Base-by-base conservation (phyloP, 2,113 vertebrate species). In the Nothoprocta pentlandii region DNA sequence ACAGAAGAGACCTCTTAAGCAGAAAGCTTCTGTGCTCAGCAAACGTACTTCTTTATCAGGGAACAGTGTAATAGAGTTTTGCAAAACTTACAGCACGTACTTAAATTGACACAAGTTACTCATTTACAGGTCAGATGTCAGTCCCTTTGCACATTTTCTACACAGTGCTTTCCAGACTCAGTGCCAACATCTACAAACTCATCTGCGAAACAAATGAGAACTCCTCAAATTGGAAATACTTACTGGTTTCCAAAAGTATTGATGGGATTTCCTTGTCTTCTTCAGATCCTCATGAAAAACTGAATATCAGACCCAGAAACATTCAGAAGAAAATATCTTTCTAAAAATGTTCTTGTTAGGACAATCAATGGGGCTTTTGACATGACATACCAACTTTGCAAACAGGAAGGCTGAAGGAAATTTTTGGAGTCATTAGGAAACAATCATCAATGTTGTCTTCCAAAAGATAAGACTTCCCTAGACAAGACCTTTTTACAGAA, bases 1-100 rank as follows among this genome's bases (percentile, higher is more conserved):
- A 85, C 41, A 97, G 80, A 92, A 89, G 78, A 95, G 41, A 77
- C 44, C 63, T 92, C 62, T 86, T 97, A 92, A 94, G 54, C 75
- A 86, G 88, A 96, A 96, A 94, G 62, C 70, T 80, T 93, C 80
- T 85, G 28, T 93, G 76, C 46, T 94, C 84, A 71, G 76, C 82
- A 97, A 97, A 94, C 70, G 68, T 46, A 61, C 54, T 58, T 16
- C 69, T 96, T 92, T 95, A 91, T 89, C 2, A 3, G 66, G 73
- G 93, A 96, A 92, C 49, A 44, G 41, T 79, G 16, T 42, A 82
- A 83, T 54, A 76, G 20, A 51, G 19, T 89, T 94, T 91, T 89
- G 64, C 69, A 94, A 95, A 85, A 89, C 49, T 88, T 94, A 91
- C 16, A 74, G 46, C 44, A 62, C 42, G 90, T 80, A 10, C 59